These are phyloP conservation scores for Mirounga angustirostris DNA, from an alignment of 2,113 vertebrate species.

Conservation along the genomic window DNA sequence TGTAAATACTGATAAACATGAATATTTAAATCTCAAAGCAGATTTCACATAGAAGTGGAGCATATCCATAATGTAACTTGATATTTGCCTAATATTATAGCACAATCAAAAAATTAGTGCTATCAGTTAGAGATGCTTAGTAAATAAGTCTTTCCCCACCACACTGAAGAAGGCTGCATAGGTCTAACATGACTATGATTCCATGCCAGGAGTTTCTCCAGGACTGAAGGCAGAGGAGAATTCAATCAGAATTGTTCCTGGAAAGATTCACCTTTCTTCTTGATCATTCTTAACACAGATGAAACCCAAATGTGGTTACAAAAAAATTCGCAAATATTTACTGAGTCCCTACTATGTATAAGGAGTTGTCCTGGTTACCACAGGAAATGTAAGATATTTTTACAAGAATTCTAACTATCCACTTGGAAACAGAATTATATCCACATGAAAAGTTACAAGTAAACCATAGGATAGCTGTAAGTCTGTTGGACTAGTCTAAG, in stretches of 20 bases:
- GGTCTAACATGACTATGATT: not conserved
- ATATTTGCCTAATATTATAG: conserved; percentile 17
- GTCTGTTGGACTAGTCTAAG: not conserved
- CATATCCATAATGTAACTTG: conserved; percentile 78
- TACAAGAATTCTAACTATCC: not conserved
- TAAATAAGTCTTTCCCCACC: not conserved
- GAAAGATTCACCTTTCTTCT: not conserved
- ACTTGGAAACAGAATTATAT: not conserved
- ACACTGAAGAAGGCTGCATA: not conserved
- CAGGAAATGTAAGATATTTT: conserved; percentile 13
- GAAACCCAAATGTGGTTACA: not conserved
- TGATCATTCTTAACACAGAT: not conserved
- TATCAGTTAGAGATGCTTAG: not conserved
- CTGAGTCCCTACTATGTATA: not conserved
- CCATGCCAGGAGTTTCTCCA: not conserved
- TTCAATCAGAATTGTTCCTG: not conserved
- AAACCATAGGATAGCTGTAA: not conserved
- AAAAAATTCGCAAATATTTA: conserved; percentile 21
- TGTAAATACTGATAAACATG: conserved; percentile 59
- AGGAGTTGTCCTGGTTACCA: not conserved
- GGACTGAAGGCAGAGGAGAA: not conserved
- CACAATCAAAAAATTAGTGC: conserved; percentile 25
- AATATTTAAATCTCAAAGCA: conserved; percentile 66
- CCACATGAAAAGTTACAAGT: not conserved
- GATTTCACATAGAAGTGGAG: conserved; percentile 70